Conservation (phyloP, 2,113 vertebrate species). For the Colius striatus region DNA sequence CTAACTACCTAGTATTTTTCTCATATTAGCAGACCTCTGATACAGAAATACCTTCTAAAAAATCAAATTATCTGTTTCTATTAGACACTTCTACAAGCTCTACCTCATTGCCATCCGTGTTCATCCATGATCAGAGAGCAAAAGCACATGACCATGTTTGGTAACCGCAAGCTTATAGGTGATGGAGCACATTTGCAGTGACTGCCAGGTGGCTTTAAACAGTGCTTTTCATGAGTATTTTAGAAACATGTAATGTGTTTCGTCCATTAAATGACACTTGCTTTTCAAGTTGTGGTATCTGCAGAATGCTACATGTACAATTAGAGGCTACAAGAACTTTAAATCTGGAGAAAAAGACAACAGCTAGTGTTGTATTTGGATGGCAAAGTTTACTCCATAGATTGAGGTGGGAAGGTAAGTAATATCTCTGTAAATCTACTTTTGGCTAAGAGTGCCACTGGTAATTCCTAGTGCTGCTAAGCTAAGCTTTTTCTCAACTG, state of each 20-base stretch:
- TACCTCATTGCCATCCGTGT: neutral
- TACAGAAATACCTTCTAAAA: neutral
- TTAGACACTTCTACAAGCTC: neutral
- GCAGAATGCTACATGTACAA: neutral
- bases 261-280: neutral
- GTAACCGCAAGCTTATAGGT: neutral
- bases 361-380: neutral
- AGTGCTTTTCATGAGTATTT: neutral
- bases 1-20: neutral
- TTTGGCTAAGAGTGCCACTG: neutral
- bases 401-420: neutral
- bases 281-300: neutral
- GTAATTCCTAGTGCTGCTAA: neutral
- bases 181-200: neutral
- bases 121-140: neutral
- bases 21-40: neutral
- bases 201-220: neutral
- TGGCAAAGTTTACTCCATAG: neutral
- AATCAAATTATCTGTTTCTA: neutral
- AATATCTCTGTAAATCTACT: neutral
- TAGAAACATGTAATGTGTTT: neutral
- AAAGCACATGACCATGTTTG: neutral
- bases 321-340: neutral
- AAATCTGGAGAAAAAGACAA: neutral
- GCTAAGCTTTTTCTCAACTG: neutral